Conservation (phyloP, 2,888 invertebrate genomes). For the Ptychoptera contaminata region DNA sequence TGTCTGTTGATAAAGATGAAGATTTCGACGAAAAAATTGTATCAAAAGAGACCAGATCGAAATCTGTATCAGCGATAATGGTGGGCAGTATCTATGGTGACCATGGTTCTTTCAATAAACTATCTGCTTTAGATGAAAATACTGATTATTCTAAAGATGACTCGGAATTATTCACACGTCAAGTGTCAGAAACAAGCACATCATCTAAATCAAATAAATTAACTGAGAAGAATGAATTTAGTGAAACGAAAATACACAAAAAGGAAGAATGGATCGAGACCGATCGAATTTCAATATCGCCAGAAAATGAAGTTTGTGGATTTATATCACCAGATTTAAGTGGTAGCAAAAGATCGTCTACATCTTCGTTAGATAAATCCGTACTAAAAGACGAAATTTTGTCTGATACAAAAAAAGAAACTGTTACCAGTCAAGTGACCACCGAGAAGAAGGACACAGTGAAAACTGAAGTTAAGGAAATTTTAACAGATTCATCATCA, state of each 20-base stretch:
- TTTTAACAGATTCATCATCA: constrained; percentile 2
- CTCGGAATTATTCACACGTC: not conserved
- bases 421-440: not conserved
- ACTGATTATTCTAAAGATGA: constrained; percentile 7
- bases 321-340: not conserved
- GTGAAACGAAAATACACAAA: not conserved
- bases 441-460: constrained; percentile 8
- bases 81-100: constrained; percentile 30
- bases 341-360: not conserved
- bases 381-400: not conserved
- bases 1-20: constrained; percentile 15
- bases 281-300: constrained; percentile 9
- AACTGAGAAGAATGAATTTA: not conserved
- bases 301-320: constrained; percentile 10
- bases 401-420: not conserved
- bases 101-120: constrained; percentile 18
- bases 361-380: too few species aligned
- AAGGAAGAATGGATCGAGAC: not conserved
- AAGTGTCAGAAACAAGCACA: constrained; percentile 1
- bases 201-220: too few species aligned
- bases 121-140: constrained; percentile 17
- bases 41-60: constrained; percentile 29
- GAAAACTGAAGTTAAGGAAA: constrained; percentile 5
- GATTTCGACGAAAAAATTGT: constrained; percentile 13
- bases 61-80: constrained; percentile 31